A percentile compares a stretch with the other conserved stretches of the same genome.
These are phyloP conservation scores for Dinocampus coccinellae DNA, from an alignment of 2,888 invertebrate genomes.

Conservation along the genomic window DNA sequence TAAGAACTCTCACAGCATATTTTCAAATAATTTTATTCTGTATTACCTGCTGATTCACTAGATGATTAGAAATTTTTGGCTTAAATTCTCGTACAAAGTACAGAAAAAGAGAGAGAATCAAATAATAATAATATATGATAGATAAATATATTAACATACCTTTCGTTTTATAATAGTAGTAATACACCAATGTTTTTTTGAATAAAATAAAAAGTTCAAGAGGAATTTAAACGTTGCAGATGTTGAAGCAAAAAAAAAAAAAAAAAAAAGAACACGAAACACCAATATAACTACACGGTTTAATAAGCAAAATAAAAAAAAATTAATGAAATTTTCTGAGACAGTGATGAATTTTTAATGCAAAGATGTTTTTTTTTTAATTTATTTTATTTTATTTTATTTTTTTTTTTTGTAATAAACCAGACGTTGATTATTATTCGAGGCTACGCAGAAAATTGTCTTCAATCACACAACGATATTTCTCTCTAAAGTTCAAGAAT, in stretches of 20 bases:
- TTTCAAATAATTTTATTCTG: background rate
- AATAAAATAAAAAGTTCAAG: background rate
- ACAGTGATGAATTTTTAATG: background rate
- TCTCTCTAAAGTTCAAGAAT: background rate
- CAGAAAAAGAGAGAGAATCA: background rate
- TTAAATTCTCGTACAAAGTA: background rate
- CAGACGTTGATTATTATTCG: background rate
- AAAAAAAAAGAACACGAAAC: background rate
- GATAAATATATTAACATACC: background rate
- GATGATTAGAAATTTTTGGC: background rate
- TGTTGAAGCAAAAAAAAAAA: background rate
- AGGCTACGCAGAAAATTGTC: background rate
- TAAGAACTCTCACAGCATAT: background rate
- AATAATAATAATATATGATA: background rate
- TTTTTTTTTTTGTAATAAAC: background rate
- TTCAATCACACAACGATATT: background rate
- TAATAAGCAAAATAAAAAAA: background rate
- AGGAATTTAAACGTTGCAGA: background rate
- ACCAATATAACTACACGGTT: background rate
- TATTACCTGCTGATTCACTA: background rate
- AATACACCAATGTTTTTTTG: background rate
- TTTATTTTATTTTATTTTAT: no score
- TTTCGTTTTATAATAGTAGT: background rate
- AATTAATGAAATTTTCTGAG: background rate
- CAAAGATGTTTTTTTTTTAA: no score